Evolutionary conservation across 2,888 invertebrate genomes (phyloP), one percentile per base, ranked within the genome.

Genomic region (Desoria tigrina): DNA sequence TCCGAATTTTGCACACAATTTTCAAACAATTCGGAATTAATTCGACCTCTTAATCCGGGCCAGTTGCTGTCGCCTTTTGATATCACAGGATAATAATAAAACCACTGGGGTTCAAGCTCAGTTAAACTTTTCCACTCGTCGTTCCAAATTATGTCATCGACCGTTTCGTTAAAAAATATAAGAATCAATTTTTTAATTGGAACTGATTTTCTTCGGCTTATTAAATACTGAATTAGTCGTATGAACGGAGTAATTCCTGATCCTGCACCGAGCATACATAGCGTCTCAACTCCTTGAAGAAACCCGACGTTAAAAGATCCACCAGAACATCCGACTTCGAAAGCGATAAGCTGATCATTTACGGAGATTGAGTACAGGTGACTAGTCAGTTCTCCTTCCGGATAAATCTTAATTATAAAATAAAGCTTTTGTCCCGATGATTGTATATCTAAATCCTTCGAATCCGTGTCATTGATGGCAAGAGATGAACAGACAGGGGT

Each of bases 341-440:
- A 23, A 26, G 24, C 23, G 23, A 16, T 14, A 9, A 23, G 7
- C 24, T 23, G 7, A 45, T 45, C 45, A 45, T 16, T 16, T 18
- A 45, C 4, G 2, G 51, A 9, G 7, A 51, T 7, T 14, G 11
- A 7, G 51, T 21, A 23, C 6, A 51, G 14, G 7, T 50, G 2
- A n/a, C 45, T n/a, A n/a, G 74, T 74, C 18, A 74, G 49, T 28
- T 56, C 32, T 18, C 74, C 74, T 27, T 71, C 68, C 4, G 60
- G 60, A 60, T 74, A 74, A 32, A 71, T 56, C 71, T 72, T 72
- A 14, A 71, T 68, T 18, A 74, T 65, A 37, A 74, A 72, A 53
- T 74, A 66, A 7, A 74, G 51, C 23, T 61, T 51, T 57, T 54
- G 42, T 1, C n/a, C 26, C 1, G n/a, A 18, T 24, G 18, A 32